phyloP scores from a whole-genome alignment of 2,113 vertebrate species.

The cattle (Bos taurus) region DNA sequence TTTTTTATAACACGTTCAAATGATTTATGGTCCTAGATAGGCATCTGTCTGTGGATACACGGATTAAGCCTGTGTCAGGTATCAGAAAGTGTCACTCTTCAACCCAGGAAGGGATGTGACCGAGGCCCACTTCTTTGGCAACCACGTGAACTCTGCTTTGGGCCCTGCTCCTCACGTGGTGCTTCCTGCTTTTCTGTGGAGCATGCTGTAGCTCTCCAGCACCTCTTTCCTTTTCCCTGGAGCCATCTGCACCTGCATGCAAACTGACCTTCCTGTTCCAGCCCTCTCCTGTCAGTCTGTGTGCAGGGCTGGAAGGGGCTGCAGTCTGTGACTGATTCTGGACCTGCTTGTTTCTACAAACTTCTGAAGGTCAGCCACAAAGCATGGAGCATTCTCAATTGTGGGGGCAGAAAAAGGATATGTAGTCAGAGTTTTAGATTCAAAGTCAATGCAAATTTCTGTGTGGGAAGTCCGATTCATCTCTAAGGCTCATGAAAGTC shows the following conservation, averaged over 20 bases:
- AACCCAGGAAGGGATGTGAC: neutral
- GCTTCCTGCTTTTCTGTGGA: neutral
- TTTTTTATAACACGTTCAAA: neutral
- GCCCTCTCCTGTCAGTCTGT: neutral
- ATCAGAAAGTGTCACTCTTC: neutral
- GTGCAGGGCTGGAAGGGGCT: neutral
- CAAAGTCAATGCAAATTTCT: neutral
- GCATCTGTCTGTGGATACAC: neutral
- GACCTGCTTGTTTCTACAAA: neutral
- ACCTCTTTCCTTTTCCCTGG: neutral
- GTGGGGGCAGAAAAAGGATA: neutral
- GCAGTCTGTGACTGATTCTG: neutral
- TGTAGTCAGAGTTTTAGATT: neutral
- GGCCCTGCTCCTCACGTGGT: accelerated
- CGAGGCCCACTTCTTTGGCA: accelerated
- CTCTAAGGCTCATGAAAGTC: neutral
- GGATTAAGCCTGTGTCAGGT: too few species aligned
- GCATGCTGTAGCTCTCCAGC: neutral
- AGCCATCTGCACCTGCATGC: neutral
- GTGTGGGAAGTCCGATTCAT: neutral
- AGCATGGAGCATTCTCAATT: neutral
- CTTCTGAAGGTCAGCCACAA: neutral
- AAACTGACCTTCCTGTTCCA: neutral
- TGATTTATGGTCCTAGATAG: neutral
- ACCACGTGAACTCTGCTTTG: neutral